phyloP scores from a whole-genome alignment of 1,140 invertebrate species.

The Bombus waltoni region DNA sequence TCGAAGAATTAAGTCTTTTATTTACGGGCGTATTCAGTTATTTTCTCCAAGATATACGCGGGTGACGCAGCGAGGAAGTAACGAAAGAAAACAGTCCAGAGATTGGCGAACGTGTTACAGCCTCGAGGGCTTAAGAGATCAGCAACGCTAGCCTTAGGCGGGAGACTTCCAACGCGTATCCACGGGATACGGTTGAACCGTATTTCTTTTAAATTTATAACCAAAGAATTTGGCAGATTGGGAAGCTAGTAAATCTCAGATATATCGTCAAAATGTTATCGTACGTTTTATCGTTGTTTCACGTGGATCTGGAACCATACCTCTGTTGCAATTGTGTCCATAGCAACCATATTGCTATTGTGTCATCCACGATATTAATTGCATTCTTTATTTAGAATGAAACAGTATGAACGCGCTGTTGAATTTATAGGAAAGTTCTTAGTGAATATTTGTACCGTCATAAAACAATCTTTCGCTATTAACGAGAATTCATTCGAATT shows the following conservation, averaged over 20 bases:
- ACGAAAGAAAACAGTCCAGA: slow-evolving; percentile 1
- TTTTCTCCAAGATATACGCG: background rate
- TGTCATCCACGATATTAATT: background rate
- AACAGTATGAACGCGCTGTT: no score
- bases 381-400: background rate
- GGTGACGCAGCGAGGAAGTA: slow-evolving; percentile 27
- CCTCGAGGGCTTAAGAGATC: slow-evolving; percentile 51
- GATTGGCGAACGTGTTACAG: slow-evolving; percentile 35
- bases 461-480: background rate
- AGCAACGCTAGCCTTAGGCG: slow-evolving; percentile 38
- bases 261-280: slow-evolving; percentile 51
- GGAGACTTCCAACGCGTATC: slow-evolving; percentile 46
- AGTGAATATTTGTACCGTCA: background rate
- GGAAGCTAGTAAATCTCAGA: slow-evolving; percentile 52
- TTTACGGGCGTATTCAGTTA: background rate
- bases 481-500: background rate
- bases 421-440: background rate
- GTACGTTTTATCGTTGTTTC: slow-evolving; percentile 23
- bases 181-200: slow-evolving; percentile 56
- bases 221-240: slow-evolving; percentile 60
- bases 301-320: background rate
- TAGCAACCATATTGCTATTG: background rate
- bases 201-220: slow-evolving; percentile 64
- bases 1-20: background rate
- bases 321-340: background rate